Conservation (phyloP, 2,888 invertebrate genomes). For the Epicampocera succincta region DNA sequence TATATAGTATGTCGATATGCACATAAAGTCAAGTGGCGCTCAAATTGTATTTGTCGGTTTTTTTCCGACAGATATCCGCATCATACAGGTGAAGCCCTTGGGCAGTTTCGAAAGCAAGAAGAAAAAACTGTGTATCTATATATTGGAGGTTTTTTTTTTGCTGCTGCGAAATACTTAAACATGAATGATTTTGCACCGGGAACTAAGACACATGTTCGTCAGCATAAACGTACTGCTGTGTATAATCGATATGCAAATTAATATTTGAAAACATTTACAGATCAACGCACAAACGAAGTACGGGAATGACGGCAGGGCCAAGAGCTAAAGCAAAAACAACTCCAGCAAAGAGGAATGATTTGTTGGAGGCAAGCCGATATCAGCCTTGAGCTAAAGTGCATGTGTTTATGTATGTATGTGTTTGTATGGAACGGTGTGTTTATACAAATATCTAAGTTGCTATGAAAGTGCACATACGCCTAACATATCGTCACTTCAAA, state of each 20-base stretch:
- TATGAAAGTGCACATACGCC: too few relatives aligned
- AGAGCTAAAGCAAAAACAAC: constrained; percentile 10
- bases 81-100: constrained; percentile 31
- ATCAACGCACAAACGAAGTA: constrained; percentile 62
- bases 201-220: constrained; percentile 58
- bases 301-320: constrained; percentile 18
- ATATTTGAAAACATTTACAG: constrained; percentile 65
- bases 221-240: constrained; percentile 46
- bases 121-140: constrained; percentile 1
- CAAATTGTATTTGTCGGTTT: background rate
- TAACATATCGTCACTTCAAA: too few relatives aligned
- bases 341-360: background rate
- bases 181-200: constrained; percentile 38
- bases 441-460: background rate
- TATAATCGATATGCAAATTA: constrained; percentile 69
- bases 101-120: constrained; percentile 16
- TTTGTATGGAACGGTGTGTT: background rate
- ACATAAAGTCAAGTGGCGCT: constrained; percentile 34
- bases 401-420: background rate
- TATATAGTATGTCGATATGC: too few relatives aligned
- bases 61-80: background rate
- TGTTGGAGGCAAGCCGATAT: constrained; percentile 35
- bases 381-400: constrained; percentile 55
- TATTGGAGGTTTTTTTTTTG: constrained; percentile 19
- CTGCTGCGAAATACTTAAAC: constrained; percentile 39